Conservation (phyloP, 1,140 invertebrate species). For the Achroia grisella region DNA sequence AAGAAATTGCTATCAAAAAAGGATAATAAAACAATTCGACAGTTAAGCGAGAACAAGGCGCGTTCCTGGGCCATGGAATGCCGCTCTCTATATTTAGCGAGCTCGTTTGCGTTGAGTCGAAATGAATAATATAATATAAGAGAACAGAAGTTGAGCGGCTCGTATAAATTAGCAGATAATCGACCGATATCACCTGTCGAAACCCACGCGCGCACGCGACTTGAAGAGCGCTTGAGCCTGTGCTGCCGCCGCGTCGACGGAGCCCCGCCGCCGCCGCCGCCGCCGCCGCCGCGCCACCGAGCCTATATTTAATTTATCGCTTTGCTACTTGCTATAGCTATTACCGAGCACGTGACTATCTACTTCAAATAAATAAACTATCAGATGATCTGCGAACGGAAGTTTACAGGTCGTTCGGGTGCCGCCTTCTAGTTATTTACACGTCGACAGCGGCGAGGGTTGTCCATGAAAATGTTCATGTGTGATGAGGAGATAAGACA, state of each 20-base stretch:
- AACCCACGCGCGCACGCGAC: constrained; percentile 41
- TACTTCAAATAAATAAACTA: constrained; percentile 40
- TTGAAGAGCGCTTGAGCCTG: constrained; percentile 5
- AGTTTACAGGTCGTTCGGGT: constrained; percentile 14
- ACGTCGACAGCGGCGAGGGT: constrained; percentile 32
- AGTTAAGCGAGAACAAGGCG: constrained; percentile 36
- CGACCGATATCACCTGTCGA: constrained; percentile 47
- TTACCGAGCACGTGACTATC: constrained; percentile 29
- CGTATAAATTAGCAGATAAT: constrained; percentile 64
- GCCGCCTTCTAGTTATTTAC: constrained; percentile 59
- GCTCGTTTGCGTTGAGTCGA: constrained; percentile 49
- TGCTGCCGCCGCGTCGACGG: background rate
- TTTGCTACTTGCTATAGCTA: constrained; percentile 13
- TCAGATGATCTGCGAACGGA: constrained; percentile 19
- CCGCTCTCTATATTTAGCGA: constrained; percentile 54
- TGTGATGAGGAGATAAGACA: constrained; percentile 57
- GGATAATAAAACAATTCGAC: constrained; percentile 44
- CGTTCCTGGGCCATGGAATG: constrained; percentile 30
- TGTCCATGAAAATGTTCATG: constrained; percentile 44
- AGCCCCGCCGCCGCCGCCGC: no score
- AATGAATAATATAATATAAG: constrained; percentile 57
- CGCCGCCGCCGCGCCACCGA: constrained; percentile 9
- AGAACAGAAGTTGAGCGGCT: constrained; percentile 55
- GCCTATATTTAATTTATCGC: constrained; percentile 25
- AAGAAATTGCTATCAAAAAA: constrained; percentile 42